A percentile compares a stretch with the other conserved stretches of the same genome.
Evolutionary conservation across 2,888 invertebrate species (phyloP).

Genomic region (Dexiosoma caninum): DNA sequence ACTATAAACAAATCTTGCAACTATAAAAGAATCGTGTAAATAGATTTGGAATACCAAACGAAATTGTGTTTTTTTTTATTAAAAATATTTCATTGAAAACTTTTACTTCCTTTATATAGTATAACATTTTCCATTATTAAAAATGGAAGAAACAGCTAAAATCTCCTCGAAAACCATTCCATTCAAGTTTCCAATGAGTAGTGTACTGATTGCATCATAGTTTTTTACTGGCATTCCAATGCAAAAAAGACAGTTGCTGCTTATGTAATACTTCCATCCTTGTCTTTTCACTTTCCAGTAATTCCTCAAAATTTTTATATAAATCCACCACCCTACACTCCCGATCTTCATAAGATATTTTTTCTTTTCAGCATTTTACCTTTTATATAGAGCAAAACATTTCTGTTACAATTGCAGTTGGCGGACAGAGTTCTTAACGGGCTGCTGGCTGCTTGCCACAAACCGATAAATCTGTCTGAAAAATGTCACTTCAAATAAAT

Average conservation of each 20-base stretch:
- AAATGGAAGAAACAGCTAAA: neutral
- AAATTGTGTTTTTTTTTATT: neutral
- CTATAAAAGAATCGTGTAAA: neutral
- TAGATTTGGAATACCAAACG: neutral
- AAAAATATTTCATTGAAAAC: constrained; percentile 32
- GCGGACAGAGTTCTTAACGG: constrained; percentile 77
- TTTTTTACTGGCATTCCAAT: neutral
- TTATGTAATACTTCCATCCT: constrained; percentile 46
- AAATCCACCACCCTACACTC: constrained; percentile 16
- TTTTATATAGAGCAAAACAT: constrained; percentile 46
- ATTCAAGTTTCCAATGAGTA: constrained; percentile 4
- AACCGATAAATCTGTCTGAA: constrained; percentile 76
- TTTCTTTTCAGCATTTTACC: neutral
- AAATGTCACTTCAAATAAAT: constrained; percentile 67
- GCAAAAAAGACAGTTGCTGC: neutral
- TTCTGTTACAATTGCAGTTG: constrained; percentile 69
- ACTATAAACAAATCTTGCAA: neutral
- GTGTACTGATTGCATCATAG: constrained; percentile 58
- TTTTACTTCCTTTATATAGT: constrained; percentile 32
- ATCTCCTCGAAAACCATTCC: neutral
- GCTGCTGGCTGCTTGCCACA: constrained; percentile 66
- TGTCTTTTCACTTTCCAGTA: constrained; percentile 2
- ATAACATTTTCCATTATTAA: constrained; percentile 18
- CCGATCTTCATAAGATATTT: constrained; percentile 66
- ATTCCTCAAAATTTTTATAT: neutral